These are phyloP conservation scores for Semicossyphus pulcher DNA, from an alignment of 2,113 vertebrate genomes.

Conservation along the genomic window DNA sequence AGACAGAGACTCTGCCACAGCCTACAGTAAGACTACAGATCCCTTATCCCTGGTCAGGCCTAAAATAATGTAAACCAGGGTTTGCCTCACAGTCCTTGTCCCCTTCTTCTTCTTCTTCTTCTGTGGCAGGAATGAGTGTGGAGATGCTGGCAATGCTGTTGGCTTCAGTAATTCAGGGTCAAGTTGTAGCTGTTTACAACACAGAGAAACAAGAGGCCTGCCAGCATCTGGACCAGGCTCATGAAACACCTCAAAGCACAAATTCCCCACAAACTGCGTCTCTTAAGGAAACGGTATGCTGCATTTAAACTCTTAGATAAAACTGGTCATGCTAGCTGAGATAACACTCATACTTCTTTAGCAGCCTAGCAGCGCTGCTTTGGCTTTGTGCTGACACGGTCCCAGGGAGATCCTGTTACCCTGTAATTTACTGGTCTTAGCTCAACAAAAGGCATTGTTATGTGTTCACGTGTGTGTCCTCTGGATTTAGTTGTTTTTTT, in stretches of 20 bases:
- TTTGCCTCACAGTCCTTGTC: background rate
- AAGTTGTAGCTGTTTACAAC: slow-evolving; percentile 82
- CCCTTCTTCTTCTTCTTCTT: background rate
- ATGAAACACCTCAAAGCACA: slow-evolving; percentile 43
- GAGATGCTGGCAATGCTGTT: slow-evolving; percentile 84
- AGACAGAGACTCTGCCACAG: slow-evolving; percentile 86
- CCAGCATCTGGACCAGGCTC: slow-evolving; percentile 23
- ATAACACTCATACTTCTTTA: slow-evolving; percentile 6
- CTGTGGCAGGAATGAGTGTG: slow-evolving; percentile 81
- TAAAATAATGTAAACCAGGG: background rate
- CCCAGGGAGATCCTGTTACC: slow-evolving; percentile 72
- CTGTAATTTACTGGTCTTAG: slow-evolving; percentile 48
- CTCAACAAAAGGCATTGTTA: slow-evolving; percentile 27
- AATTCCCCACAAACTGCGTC: slow-evolving; percentile 23
- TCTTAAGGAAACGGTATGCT: slow-evolving; percentile 71
- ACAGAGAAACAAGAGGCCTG: slow-evolving; percentile 70
- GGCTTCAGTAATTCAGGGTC: slow-evolving; percentile 82
- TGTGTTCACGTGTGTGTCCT: slow-evolving; percentile 4
- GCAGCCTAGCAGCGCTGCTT: background rate
- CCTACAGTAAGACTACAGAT: slow-evolving; percentile 80
- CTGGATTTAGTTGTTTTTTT: background rate
- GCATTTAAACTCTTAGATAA: background rate
- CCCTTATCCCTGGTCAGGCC: background rate
- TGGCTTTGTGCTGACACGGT: slow-evolving; percentile 22
- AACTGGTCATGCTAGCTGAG: background rate